Evolutionary conservation across 2,797 vertebrate genomes (phyloP).

Genomic region (Capromys pilorides): DNA sequence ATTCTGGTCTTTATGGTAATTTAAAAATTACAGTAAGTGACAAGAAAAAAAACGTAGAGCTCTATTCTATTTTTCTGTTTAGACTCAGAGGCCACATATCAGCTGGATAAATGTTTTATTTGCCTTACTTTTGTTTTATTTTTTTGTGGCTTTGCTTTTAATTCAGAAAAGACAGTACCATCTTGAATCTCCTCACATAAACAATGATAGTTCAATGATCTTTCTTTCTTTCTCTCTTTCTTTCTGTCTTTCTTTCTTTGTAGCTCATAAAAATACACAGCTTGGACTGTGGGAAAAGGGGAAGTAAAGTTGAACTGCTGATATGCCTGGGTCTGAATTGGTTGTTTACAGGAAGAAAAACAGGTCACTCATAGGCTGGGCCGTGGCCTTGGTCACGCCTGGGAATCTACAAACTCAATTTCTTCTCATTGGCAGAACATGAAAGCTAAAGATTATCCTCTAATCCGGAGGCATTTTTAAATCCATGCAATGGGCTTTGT

Average conservation of each 20-base stretch:
- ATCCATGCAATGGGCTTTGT: constrained; percentile 46
- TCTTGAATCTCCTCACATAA: background rate
- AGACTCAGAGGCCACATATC: background rate
- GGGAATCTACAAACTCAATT: constrained; percentile 70
- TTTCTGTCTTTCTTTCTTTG: background rate
- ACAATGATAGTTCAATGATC: background rate
- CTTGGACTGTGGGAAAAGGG: constrained; percentile 10
- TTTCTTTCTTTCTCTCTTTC: too few relatives aligned
- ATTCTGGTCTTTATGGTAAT: background rate
- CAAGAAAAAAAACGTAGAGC: background rate
- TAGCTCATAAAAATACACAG: background rate
- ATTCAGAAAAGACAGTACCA: constrained; percentile 6
- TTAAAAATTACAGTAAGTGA: background rate
- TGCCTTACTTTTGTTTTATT: background rate
- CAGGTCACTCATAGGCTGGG: constrained; percentile 16
- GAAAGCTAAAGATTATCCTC: constrained; percentile 62
- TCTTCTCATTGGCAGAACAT: constrained; percentile 66
- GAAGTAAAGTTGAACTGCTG: background rate
- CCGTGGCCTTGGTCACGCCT: background rate
- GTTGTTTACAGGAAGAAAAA: constrained; percentile 32
- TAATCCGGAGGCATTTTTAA: constrained; percentile 48
- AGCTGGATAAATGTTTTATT: background rate
- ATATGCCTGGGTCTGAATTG: background rate
- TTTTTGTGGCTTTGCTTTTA: background rate
- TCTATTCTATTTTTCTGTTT: background rate